Evolutionary conservation across 2,113 vertebrate species (phyloP), one percentile per base, ranked within the genome.

Genomic region (Oplegnathus fasciatus): DNA sequence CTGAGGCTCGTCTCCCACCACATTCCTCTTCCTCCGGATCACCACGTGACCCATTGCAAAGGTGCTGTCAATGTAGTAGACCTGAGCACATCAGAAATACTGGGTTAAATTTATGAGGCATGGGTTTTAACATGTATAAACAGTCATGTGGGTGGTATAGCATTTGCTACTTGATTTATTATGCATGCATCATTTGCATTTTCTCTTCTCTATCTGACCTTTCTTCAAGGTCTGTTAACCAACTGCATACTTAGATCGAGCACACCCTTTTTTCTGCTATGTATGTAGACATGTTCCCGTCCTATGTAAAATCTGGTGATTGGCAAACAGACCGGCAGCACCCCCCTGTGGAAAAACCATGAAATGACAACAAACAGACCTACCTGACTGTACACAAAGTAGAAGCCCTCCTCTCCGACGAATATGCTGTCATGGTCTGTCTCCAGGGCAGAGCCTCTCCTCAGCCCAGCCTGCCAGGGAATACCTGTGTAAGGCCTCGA

Each of bases 311-410:
- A 44, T 9, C 17, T 42, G 17, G 11, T 17, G 32, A 68, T 54
- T 54, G 17, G 62, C n/a, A 76, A 57, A 73, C 18, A 48, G 84
- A 64, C 40, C 28, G 77, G 37, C 64, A 90, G 84, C 70, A 40
- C 82, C 90, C 11, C 83, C 82, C 4, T 83, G 91, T 93, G 94
- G 83, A 30, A 0, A 40, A 34, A 75, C 0, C 0, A 17, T 58
- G 32, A 11, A 72, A 74, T 1, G 68, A 73, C 65, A 84, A 61
- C 24, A 61, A 52, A 46, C 6, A 2, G 34, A 71, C 87, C 24
- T 42, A 99, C 98, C 98, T 99, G 98, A 34, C 98, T 96, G 86
- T 99, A 99, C 84, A 99, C 97, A 70, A 97, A 98, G 95, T 97
- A 99, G 94, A 96, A 97, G 57, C 98, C 98, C 1, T 96, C 96